A percentile compares a stretch with the other conserved stretches of the same genome.
These are phyloP conservation scores for Hoplodrina blanda DNA, from an alignment of 2,888 invertebrate genomes.

Conservation along the genomic window DNA sequence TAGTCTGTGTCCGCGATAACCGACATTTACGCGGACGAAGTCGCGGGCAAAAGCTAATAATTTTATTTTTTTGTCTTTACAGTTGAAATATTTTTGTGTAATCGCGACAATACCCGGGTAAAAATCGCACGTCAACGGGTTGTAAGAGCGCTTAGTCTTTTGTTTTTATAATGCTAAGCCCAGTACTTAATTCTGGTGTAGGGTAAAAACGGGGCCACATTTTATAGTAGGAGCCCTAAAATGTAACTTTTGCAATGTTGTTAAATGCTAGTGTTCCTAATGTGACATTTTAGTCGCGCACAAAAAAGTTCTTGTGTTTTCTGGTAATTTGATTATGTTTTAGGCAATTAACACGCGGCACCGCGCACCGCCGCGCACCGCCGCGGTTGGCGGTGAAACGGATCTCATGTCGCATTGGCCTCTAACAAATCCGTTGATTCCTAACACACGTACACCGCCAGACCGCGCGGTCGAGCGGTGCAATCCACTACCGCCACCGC, in stretches of 20 bases:
- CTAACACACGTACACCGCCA: no score
- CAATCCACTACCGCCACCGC: no score
- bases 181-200: slow-evolving; percentile 17
- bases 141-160: slow-evolving; percentile 8
- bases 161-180: slow-evolving; percentile 29
- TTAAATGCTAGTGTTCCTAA: slow-evolving; percentile 31
- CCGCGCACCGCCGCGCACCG: no score
- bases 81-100: not conserved
- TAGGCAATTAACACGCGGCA: not conserved
- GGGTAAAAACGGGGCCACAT: slow-evolving; percentile 34
- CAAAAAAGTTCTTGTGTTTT: slow-evolving; percentile 20
- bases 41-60: no score
- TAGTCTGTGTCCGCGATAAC: no score
- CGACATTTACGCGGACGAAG: no score
- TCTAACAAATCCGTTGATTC: no score
- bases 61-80: no score
- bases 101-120: not conserved
- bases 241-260: slow-evolving; percentile 37
- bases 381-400: no score
- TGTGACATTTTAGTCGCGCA: slow-evolving; percentile 39
- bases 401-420: no score
- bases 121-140: slow-evolving; percentile 14
- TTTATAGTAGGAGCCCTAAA: slow-evolving; percentile 36
- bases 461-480: no score
- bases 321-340: slow-evolving; percentile 11